A percentile compares a stretch with the other conserved stretches of the same genome.
Evolutionary conservation across 1,140 invertebrate genomes (phyloP).

Genomic region (Leptinotarsa lineolata): DNA sequence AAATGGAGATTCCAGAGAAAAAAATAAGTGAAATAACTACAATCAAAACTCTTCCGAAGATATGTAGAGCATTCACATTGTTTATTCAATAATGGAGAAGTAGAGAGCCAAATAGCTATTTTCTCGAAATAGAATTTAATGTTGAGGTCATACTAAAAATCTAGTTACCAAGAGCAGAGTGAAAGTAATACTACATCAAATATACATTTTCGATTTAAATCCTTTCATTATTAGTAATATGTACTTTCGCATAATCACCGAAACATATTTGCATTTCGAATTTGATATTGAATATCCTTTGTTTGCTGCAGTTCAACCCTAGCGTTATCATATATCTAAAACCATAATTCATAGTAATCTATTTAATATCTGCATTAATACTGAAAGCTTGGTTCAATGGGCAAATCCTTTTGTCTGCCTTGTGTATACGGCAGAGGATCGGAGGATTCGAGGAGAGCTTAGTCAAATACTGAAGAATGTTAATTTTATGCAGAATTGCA

Average conservation of each 20-base stretch:
- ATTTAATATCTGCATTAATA: conserved; percentile 20
- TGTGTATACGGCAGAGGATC: not conserved
- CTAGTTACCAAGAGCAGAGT: too few species aligned
- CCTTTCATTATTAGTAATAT: too few species aligned
- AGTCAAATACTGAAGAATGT: not conserved
- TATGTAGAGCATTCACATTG: too few species aligned
- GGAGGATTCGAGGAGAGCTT: not conserved
- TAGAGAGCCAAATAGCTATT: too few species aligned
- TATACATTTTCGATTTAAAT: too few species aligned
- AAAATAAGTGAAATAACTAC: too few species aligned
- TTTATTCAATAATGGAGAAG: too few species aligned
- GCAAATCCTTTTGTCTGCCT: not conserved
- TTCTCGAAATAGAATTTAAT: too few species aligned
- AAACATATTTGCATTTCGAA: conserved; percentile 2
- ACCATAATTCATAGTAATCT: conserved; percentile 16
- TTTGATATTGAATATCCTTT: conserved; percentile 12
- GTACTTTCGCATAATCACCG: not conserved
- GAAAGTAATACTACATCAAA: too few species aligned
- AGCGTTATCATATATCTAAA: conserved; percentile 19
- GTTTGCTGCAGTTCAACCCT: conserved; percentile 1
- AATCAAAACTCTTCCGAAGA: too few species aligned
- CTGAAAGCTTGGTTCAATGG: not conserved
- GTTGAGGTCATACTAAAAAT: too few species aligned
- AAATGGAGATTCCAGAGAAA: too few species aligned
- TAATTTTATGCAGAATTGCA: conserved; percentile 3